A percentile compares a stretch with the other conserved stretches of the same genome.
These are phyloP conservation scores for Coenonympha arcania DNA, from an alignment of 2,888 invertebrate species.

Conservation along the genomic window DNA sequence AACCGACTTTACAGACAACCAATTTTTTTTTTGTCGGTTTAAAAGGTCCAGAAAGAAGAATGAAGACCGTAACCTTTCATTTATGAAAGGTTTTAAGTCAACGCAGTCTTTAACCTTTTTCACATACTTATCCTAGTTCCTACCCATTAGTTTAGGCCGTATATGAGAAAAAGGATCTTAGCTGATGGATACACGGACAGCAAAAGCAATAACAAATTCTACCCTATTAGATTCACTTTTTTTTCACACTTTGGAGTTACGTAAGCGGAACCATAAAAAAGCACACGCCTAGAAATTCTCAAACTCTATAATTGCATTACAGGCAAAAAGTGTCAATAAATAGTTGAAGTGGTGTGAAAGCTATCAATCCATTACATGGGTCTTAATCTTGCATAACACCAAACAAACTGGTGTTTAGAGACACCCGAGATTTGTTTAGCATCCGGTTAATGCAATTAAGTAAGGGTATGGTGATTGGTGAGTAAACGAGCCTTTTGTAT, in stretches of 20 bases:
- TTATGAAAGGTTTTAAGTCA: too few species aligned
- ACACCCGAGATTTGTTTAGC: neutral
- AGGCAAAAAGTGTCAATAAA: slow-evolving; percentile 4
- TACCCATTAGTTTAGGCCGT: too few species aligned
- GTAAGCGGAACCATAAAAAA: neutral
- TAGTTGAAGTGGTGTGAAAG: slow-evolving; percentile 1
- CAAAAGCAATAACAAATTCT: too few species aligned
- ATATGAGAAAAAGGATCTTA: too few species aligned
- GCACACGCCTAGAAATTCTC: neutral
- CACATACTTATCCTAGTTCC: too few species aligned
- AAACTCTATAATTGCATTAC: neutral
- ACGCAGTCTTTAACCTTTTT: too few species aligned
- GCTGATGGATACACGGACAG: too few species aligned
- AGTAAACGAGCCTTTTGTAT: neutral
- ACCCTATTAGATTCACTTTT: too few species aligned
- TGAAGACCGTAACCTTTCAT: too few species aligned
- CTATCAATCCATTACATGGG: neutral
- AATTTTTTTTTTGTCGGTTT: too few species aligned
- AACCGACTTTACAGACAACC: too few species aligned
- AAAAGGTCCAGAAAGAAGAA: too few species aligned
- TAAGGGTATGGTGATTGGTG: neutral
- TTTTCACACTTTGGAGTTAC: neutral
- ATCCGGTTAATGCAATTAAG: neutral
- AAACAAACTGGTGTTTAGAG: slow-evolving; percentile 1
- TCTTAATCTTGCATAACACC: slow-evolving; percentile 1